Percentiles rank a stretch among this genome's conserved stretches.
Conservation (phyloP, 1,140 invertebrate genomes). For the Microplitis mediator region DNA sequence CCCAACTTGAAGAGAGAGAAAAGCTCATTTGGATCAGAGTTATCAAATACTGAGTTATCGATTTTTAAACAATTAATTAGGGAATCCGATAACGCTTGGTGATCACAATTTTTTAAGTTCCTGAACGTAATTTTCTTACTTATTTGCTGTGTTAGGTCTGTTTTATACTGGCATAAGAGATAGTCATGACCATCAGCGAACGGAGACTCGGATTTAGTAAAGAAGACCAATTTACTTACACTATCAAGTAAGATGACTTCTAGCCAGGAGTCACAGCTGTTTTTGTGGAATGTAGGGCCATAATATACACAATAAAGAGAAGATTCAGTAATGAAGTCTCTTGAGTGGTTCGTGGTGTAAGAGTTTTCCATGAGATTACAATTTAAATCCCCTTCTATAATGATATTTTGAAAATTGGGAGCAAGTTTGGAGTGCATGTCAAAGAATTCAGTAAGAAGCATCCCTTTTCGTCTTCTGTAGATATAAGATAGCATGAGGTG, state of each 20-base stretch:
- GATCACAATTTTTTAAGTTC: not conserved
- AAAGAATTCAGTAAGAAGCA: too few species aligned
- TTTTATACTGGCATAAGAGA: not conserved
- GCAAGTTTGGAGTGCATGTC: too few species aligned
- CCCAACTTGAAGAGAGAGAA: not conserved
- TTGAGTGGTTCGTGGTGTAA: not conserved
- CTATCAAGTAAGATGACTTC: not conserved
- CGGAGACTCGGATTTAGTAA: not conserved
- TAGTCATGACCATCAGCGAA: not conserved
- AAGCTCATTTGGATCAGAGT: not conserved
- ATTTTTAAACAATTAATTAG: not conserved
- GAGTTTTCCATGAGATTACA: too few species aligned
- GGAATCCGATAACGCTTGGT: not conserved
- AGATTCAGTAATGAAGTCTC: not conserved
- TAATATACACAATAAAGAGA: not conserved
- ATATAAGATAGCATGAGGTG: too few species aligned
- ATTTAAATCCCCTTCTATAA: too few species aligned
- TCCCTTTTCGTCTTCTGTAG: too few species aligned
- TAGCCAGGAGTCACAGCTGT: not conserved
- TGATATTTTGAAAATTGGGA: too few species aligned
- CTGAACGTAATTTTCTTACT: not conserved
- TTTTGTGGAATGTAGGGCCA: not conserved
- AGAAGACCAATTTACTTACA: not conserved
- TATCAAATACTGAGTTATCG: not conserved
- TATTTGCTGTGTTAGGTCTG: not conserved